Evolutionary conservation across 2,797 vertebrate genomes (phyloP).

Genomic region (Tauraco hartlaubi): DNA sequence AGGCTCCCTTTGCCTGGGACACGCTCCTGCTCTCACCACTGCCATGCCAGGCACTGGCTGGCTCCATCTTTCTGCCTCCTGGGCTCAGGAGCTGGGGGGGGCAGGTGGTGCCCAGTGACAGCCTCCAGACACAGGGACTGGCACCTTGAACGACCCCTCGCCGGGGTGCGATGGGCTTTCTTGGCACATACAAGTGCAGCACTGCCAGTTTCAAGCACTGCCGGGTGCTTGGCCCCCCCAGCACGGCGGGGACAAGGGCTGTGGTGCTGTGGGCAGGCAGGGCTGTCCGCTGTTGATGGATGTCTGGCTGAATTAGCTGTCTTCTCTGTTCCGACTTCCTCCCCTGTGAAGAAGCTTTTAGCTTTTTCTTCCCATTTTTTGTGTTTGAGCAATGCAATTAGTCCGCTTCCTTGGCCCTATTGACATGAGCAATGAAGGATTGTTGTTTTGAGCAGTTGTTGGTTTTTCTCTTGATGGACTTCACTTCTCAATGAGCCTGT

Average conservation of each 20-base stretch:
- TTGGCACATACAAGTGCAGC: not conserved
- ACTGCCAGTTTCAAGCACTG: not conserved
- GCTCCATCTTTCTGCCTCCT: not conserved
- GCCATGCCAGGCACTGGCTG: not conserved
- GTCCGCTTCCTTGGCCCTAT: not conserved
- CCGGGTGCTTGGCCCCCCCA: fast-evolving
- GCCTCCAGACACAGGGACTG: not conserved
- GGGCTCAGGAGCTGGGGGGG: not conserved
- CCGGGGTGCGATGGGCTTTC: not conserved
- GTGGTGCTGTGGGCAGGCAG: not conserved
- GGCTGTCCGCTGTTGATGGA: constrained; percentile 20
- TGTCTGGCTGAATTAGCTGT: not conserved
- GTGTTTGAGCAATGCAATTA: not conserved
- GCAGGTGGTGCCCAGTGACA: not conserved
- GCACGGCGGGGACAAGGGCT: not conserved
- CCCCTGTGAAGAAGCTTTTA: not conserved
- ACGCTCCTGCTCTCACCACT: not conserved
- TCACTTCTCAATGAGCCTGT: not conserved
- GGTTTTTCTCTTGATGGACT: not conserved
- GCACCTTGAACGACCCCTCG: not conserved
- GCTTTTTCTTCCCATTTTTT: not conserved
- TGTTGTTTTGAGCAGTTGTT: not conserved
- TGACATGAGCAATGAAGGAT: not conserved
- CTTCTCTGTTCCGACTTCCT: not conserved
- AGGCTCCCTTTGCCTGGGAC: not conserved